Base-by-base conservation (phyloP, 2,113 vertebrate genomes). In the Pipra filicauda region DNA sequence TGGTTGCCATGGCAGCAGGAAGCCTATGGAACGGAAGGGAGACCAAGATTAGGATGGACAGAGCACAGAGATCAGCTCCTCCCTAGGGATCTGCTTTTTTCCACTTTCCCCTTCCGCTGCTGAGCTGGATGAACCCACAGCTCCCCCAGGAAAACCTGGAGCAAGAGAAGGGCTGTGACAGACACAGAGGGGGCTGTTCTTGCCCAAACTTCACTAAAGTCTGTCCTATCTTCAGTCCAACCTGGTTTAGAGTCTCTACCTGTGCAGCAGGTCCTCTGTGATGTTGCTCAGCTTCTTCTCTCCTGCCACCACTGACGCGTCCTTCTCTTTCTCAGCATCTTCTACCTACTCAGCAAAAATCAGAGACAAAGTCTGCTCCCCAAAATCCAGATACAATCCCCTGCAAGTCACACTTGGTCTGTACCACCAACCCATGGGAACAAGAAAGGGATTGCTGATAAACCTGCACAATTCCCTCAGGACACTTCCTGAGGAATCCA, bases 1-100 rank as follows among this genome's bases (percentile, higher is more conserved):
- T 98, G 92, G 97, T 97, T 55, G 99, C 99, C 99, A 99, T 99
- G 4, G 28, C 33, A 3, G 97, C 89, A 6, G 99, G 99, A 75
- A 99, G 97, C 71, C 99, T 99, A 72, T 3, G 48, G 71, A 77
- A 33, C 80, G 66, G 31, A 13, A 5, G 20, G 27, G 59, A 70
- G 43, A 51, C 15, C 0, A 1, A 55, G 35, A 41, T 91, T 7
- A 76, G 54, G 55, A 19, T 11, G 64, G 44, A 26, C n/a, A 91
- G 41, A 89, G 83, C 89, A 31, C 58, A 6, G 13, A 77, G 69
- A 70, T 33, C 2, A 39, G 74, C 70, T n/a, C 44, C 48, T 44
- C 27, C 77, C 26, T 61, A 11, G 35, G 23, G 57, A 89, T 55
- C 69, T 62, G 48, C 49, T 81, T 62, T 69, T 77, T 76, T 89